Evolutionary conservation across 1,140 invertebrate genomes (phyloP).

Genomic region (Euwallacea similis): DNA sequence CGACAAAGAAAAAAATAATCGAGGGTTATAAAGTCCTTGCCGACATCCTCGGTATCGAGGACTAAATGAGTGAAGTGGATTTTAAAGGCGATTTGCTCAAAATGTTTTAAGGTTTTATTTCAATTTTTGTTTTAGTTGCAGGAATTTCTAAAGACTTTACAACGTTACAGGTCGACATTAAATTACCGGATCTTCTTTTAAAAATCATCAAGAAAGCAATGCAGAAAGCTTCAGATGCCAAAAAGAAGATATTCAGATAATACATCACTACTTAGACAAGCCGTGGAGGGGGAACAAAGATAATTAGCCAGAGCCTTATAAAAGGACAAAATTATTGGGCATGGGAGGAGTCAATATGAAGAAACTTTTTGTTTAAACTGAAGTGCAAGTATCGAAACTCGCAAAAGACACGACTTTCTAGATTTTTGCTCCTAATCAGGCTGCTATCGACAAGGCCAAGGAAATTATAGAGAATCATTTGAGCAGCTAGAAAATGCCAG

Average conservation of each 20-base stretch:
- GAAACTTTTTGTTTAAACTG: slow-evolving; percentile 81
- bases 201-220: slow-evolving; percentile 87
- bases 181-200: slow-evolving; percentile 87
- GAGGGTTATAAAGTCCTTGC: slow-evolving; percentile 84
- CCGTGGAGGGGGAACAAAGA: slow-evolving; percentile 71
- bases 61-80: slow-evolving; percentile 99
- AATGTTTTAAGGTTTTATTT: not conserved
- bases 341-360: slow-evolving; percentile 86
- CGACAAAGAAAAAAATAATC: slow-evolving; percentile 63
- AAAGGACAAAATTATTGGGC: slow-evolving; percentile 81
- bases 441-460: slow-evolving; percentile 87
- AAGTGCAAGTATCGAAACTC: slow-evolving; percentile 74
- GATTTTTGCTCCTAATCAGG: slow-evolving; percentile 90
- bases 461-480: slow-evolving; percentile 72
- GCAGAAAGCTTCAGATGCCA: slow-evolving; percentile 72
- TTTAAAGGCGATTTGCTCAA: slow-evolving; percentile 70
- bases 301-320: slow-evolving; percentile 85
- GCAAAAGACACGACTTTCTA: slow-evolving; percentile 77
- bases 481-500: slow-evolving; percentile 69
- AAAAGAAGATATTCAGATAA: slow-evolving; percentile 81
- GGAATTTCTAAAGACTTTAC: slow-evolving; percentile 92
- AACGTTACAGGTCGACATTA: slow-evolving; percentile 92
- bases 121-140: slow-evolving; percentile 60
- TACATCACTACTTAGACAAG: slow-evolving; percentile 70
- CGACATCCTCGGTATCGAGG: slow-evolving; percentile 96